Base-by-base conservation (phyloP, 1,140 invertebrate species). In the Aphidius ervi region DNA sequence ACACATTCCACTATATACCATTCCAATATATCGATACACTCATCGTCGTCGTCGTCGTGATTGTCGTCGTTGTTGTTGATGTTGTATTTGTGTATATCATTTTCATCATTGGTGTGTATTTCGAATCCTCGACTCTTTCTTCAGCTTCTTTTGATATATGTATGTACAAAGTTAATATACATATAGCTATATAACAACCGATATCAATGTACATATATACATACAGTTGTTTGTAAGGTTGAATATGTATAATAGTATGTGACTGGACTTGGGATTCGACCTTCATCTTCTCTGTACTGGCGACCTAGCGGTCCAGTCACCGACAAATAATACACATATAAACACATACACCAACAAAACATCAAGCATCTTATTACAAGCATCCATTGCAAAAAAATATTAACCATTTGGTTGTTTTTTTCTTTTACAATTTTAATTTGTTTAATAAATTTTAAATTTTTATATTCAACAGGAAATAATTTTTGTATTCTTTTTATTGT, bases 301-400 rank as follows among this genome's bases (percentile, higher is more conserved):
- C 49, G 59, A 63, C 64, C 60, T 63, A 67, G 63, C 63, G 59
- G 59, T 56, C 57, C 63, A 62, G 20, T 63, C 62, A 63, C 62
- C 62, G 53, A 58, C 46, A 54, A 5, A 40, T 6, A 39, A 7
- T 37, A 10, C 6, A 54, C 39, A n/a, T 40, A 46, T 31, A 56
- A 7, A 46, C 31, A 37, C 16, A 9, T 37, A 49, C n/a, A 16
- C 31, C 46, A 49, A 58, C 49, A 52, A 52, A 52, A 37, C 9
- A n/a, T 52, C 10, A 52, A 49, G n/a, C 45, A 46, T 9, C 45
- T n/a, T 46, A 46, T 46, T n/a, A 46, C 1, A 1, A 46, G n/a
- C n/a, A 49, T 16, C n/a, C n/a, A 49, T 20, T 31, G 31, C 46
- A 20, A 47, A 31, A 31, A 31, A 31, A 31, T 31, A 31, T 31